Conservation (phyloP, 2,113 vertebrate genomes). For the Myrmecobius fasciatus region DNA sequence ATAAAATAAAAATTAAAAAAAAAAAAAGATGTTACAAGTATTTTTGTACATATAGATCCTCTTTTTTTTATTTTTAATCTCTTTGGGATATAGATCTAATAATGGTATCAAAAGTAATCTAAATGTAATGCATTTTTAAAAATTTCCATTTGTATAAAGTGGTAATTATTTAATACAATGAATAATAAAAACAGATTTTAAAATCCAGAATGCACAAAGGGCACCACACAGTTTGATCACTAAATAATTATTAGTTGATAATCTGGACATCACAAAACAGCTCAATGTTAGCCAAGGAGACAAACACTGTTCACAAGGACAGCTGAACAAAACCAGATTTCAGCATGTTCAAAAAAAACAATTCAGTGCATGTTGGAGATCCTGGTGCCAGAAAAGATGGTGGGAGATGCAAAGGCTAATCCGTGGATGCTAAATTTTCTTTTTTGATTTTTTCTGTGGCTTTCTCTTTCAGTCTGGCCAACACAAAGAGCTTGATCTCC, state of each 20-base stretch:
- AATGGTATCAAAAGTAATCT: too few species aligned
- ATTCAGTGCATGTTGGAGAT: slow-evolving; percentile 78
- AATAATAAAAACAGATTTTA: slow-evolving; percentile 88
- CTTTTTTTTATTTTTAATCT: too few species aligned
- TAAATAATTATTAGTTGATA: slow-evolving; percentile 62
- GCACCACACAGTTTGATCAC: slow-evolving; percentile 85
- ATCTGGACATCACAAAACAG: slow-evolving; percentile 69
- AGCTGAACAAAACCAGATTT: slow-evolving; percentile 58
- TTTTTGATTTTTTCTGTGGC: slow-evolving; percentile 83
- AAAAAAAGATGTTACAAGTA: too few species aligned
- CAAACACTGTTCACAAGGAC: slow-evolving; percentile 64
- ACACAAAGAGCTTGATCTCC: slow-evolving; percentile 90
- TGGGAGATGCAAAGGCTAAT: slow-evolving; percentile 76
- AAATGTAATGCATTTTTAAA: too few species aligned
- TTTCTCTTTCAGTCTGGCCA: slow-evolving; percentile 86
- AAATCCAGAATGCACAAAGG: slow-evolving; percentile 78
- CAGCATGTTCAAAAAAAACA: slow-evolving; percentile 45
- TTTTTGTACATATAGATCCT: too few species aligned
- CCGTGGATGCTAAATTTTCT: slow-evolving; percentile 86
- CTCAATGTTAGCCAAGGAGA: slow-evolving; percentile 65
- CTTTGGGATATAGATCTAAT: too few species aligned
- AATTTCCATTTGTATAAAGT: slow-evolving; percentile 85
- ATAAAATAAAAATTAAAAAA: too few species aligned
- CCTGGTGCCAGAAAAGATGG: slow-evolving; percentile 61
- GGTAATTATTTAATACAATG: slow-evolving; percentile 85